Base-by-base conservation (phyloP, 2,888 invertebrate species). In the Trachelus iudaicus region DNA sequence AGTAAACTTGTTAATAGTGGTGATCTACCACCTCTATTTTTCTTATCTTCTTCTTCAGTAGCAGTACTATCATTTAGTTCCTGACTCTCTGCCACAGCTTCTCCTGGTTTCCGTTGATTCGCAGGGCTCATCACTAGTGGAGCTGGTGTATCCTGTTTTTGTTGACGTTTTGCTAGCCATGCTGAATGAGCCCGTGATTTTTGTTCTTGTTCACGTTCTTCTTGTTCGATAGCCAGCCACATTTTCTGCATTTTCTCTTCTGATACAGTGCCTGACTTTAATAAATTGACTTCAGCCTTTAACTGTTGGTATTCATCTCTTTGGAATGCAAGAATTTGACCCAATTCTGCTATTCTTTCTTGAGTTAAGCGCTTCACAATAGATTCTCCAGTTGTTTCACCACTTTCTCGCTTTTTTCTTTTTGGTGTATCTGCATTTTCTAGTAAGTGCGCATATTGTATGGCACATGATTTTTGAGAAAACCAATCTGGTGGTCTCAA, bases 391-490 rank as follows among this genome's bases (percentile, higher is more conserved):
- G 97, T 96, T 0, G 97, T 96, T 88, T 95, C 95, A 77, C 94
- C 94, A 0, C 94, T 94, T 85, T 93, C 94, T 33, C 95, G 93
- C 89, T 96, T 98, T 87, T 97, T 97, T 1, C 97, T 93, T 92
- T 96, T 98, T 0, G 97, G 97, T 11, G 95, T 96, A 90, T 96
- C 97, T 15, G 96, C 95, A 90, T 96, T 95, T 87, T 97, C 97
- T 31, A 98, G 91, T 11, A 98, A 90, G 33, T 94, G 94, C 23
- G 96, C 95, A 91, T 98, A 98, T 88, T 98, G 98, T 0, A 96
- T 94, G 0, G 98, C 98, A 92, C 98, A 98, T 84, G 95, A 95
- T 91, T 96, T 96, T 89, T 97, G 97, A 0, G 97, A 97, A 89
- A 97, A 98, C 97, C 97, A 98, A 88, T 96, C 98, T 0, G 93